Evolutionary conservation across 30 jellyfish, hydroid and myxozoan genomes (phyloP).

Genomic region (Pseudorhiza aurosa): DNA sequence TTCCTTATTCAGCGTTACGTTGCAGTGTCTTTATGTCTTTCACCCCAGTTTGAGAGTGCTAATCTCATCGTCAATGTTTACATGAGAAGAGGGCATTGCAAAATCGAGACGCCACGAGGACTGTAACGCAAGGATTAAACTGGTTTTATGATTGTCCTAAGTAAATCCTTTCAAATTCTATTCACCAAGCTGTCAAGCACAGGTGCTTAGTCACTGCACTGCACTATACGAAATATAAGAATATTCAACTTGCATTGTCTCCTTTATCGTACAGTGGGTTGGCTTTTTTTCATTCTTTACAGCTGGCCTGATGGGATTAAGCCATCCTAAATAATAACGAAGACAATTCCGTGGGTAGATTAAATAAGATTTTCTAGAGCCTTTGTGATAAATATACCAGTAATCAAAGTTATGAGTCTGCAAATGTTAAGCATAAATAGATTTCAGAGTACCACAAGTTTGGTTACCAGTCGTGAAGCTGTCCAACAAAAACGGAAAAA

Average conservation of each 20-base stretch:
- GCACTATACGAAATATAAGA: constrained; percentile 37
- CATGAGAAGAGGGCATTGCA: constrained; percentile 3
- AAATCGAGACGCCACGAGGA: constrained; percentile 70
- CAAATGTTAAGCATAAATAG: background rate
- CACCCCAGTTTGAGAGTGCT: constrained; percentile 12
- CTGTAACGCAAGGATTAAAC: constrained; percentile 51
- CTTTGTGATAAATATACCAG: constrained; percentile 5
- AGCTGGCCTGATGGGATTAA: constrained; percentile 42
- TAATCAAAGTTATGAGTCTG: background rate
- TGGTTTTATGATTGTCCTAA: constrained; percentile 34
- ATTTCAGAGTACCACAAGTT: too few species aligned
- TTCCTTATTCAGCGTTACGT: too few species aligned
- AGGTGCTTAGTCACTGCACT: constrained; percentile 49
- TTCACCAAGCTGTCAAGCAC: constrained; percentile 19
- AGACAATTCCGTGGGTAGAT: constrained; percentile 25
- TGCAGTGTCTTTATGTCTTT: too few species aligned
- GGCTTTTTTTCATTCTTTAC: constrained; percentile 28
- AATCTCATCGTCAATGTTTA: constrained; percentile 44
- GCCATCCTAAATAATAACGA: constrained; percentile 23
- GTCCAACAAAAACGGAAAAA: too few species aligned
- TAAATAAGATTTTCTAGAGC: constrained; percentile 11
- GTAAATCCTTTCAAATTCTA: constrained; percentile 40
- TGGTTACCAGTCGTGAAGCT: too few species aligned
- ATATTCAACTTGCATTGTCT: constrained; percentile 5
- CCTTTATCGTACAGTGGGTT: constrained; percentile 48